Base-by-base conservation (phyloP, 2,888 invertebrate species). In the Leistus spinibarbis region DNA sequence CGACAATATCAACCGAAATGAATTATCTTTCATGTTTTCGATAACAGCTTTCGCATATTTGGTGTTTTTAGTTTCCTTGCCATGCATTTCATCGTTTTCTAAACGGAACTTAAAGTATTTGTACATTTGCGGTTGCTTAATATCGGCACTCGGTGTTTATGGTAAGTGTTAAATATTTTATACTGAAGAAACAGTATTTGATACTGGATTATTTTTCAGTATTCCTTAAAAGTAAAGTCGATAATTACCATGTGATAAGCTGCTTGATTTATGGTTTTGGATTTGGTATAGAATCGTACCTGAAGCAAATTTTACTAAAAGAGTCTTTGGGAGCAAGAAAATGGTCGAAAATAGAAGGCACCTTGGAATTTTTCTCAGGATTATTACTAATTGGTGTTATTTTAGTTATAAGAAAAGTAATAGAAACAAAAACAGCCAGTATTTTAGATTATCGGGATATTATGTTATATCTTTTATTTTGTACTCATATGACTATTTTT, bases 201-300 rank as follows among this genome's bases (percentile, higher is more conserved):
- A 23, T 22, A 10, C 1, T 1, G 7, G n/a, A 63, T 22, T 63
- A 20, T 63, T 68, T 80, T 80, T 76, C 72, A 80, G 80, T 79
- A 62, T 60, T 78, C 4, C 76, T 78, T 73, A 77, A 77, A 27
- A 77, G 77, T 1, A 60, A 66, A 57, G 66, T 56, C 22, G 76
- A 78, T 62, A 76, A 78, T 69, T 78, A 77, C 64, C 77, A 79
- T 19, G 77, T 77, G 16, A 53, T 79, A 10, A 78, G 79, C 57
- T 77, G 79, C 40, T 69, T 78, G n/a, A 70, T 79, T 1, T 77
- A 79, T 65, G 80, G 80, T 54, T 77, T 79, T 66, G 79, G 80
- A 19, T 79, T 78, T 75, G 80, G 80, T 57, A 77, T 78, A 0
- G 78, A 78, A 54, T 77, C 79, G 3, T 78, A 77, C 65, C 77